Conservation (phyloP, 2,888 invertebrate species). For the Lasioglossum marginatum region DNA sequence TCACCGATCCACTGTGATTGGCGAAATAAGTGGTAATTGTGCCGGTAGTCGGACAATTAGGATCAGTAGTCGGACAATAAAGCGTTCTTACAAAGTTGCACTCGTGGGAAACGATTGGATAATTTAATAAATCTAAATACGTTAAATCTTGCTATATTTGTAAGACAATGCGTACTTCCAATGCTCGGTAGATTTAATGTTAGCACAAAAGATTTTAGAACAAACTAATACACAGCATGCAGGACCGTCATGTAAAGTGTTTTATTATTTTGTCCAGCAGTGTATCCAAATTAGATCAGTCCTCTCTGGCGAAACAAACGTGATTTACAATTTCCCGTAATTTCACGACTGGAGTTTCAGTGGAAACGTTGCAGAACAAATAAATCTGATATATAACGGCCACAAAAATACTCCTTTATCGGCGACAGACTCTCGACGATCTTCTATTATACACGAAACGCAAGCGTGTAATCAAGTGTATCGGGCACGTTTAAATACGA, state of each 20-base stretch:
- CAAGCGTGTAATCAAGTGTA: not conserved
- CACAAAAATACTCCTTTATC: not conserved
- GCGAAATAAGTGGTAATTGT: no score
- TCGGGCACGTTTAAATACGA: not conserved
- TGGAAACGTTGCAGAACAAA: not conserved
- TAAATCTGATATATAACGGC: not conserved
- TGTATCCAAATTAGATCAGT: not conserved
- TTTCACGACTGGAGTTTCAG: not conserved
- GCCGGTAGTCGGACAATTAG: no score
- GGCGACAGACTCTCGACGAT: not conserved
- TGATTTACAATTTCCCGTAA: not conserved
- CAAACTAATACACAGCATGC: no score
- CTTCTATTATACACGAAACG: not conserved
- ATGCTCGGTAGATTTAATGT: no score
- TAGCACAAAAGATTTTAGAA: no score
- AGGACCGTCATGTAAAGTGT: not conserved
- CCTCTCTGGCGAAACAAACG: not conserved
- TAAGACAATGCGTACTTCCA: no score
- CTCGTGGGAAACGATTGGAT: no score
- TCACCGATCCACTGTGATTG: not conserved
- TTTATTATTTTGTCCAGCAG: not conserved
- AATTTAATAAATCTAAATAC: no score
- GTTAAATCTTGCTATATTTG: no score
- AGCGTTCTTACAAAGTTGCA: no score
- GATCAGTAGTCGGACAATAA: no score